Evolutionary conservation across 2,888 invertebrate genomes (phyloP), one percentile per base, ranked within the genome.

Genomic region (Theodoxus fluviatilis): DNA sequence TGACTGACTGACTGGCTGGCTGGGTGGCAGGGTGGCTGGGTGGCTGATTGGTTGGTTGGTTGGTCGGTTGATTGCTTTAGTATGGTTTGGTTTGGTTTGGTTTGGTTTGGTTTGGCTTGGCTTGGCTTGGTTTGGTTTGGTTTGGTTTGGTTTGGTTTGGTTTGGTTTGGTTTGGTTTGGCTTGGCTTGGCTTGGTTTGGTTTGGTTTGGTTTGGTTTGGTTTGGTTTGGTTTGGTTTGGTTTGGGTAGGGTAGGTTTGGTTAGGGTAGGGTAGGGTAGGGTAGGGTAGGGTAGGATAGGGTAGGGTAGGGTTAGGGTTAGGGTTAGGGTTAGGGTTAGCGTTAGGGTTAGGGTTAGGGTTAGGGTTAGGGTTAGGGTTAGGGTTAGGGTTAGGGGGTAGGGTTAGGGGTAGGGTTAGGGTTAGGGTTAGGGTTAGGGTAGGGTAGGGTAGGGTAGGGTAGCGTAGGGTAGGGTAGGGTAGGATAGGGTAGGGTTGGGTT

Each of bases 201-300:
- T 57, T 25, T 31, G 57, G 28, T 57, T 31, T 9, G 57, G 25
- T 57, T 25, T 31, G 28, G 25, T 57, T 28, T 31, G 57, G 57
- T 57, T 57, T 12, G 57, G 57, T 57, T 4, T n/a, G 57, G 57
- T 57, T 57, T 9, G 31, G 57, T 57, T 25, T 31, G 57, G 28
- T 57, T 28, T 31, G 57, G 57, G 25, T 57, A 57, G 31, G 28
- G 25, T 57, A 3, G 57, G 57, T 57, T 25, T 12, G 57, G 57
- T 57, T 25, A 28, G 57, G 57, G 15, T 57, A 25, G 28, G 57
- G 15, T 57, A 57, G 28, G 57, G 15, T 57, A 57, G 57, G 28
- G 15, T 57, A 28, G 57, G 57, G 15, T 57, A 28, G 57, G 57
- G 15, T 57, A 57, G 57, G 57, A 12, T 57, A 57, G 57, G 57